A percentile compares a stretch with the other conserved stretches of the same genome.
phyloP scores from a whole-genome alignment of 2,888 invertebrate genomes.

The Allacma fusca region DNA sequence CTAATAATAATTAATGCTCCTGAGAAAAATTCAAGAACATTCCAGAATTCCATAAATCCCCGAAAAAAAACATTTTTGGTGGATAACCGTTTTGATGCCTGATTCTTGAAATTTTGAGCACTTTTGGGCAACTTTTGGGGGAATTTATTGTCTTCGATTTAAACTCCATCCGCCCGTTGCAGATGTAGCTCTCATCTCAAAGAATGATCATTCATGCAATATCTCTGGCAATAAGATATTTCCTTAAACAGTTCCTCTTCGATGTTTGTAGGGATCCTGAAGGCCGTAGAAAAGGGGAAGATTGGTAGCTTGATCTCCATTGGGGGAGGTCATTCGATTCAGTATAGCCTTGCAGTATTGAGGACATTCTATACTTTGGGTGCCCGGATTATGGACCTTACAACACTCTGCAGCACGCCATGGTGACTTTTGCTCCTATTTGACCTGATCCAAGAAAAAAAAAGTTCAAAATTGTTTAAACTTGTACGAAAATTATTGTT shows the following conservation, averaged over 20 bases:
- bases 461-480: neutral
- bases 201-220: no score
- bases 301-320: slow-evolving; percentile 76
- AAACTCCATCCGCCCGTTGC: no score
- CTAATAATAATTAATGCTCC: no score
- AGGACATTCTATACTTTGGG: slow-evolving; percentile 89
- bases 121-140: no score
- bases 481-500: neutral
- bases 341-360: slow-evolving; percentile 87
- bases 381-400: slow-evolving; percentile 86
- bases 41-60: no score
- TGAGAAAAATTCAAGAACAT: no score
- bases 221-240: neutral
- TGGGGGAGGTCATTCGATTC: slow-evolving; percentile 85
- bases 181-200: no score
- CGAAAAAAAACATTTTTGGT: no score
- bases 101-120: no score
- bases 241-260: no score
- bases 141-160: no score
- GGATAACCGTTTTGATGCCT: no score
- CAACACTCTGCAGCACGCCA: slow-evolving; percentile 86
- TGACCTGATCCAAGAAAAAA: neutral
- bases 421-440: slow-evolving; percentile 69
- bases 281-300: slow-evolving; percentile 67
- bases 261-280: slow-evolving; percentile 64